Base-by-base conservation (phyloP, 2,113 vertebrate genomes). In the Bujurquina vittata region DNA sequence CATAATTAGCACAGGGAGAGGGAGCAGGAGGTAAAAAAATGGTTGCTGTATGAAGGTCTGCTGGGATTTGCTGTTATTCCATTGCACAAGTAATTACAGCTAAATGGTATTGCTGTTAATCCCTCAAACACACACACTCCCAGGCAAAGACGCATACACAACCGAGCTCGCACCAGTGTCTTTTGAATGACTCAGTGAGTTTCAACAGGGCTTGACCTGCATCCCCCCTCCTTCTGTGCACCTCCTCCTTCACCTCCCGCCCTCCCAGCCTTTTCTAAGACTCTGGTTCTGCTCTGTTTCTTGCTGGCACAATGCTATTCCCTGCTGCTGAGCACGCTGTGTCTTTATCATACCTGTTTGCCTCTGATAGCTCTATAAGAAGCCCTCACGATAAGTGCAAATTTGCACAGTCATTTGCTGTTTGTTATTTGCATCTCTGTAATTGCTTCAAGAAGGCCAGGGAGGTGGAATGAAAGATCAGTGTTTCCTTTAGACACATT, bases 11-110 rank as follows among this genome's bases (percentile, higher is more conserved):
- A 62, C 67, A 20, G 54, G 43, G 73, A 84, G 74, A 72, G 37
- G 61, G 80, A 75, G 74, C 60, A 33, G 67, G 79, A 81, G 81
- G 74, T 82, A 88, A 57, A 78, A 90, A 37, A 37, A 37, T 20
- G 52, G 83, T 78, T 80, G 83, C 76, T 18, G 54, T 81, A 73
- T 83, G 81, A 88, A 81, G 83, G 86, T 91, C 91, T 86, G 26
- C 20, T 79, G 92, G 92, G 93, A 92, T 92, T 92, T 89, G 79
- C 90, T 91, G 84, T 91, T 94, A 83, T 93, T 94, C 87, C 83
- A 75, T 67, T 56, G 76, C 26, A 54, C 76, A 82, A 88, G 92
- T 94, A 94, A 95, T 95, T 94, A 88, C 67, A 88, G 79, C 86
- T 88, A 93, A 94, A 94, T 77, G 88, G 65, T 80, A 56, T 67